Evolutionary conservation across 2,888 invertebrate species (phyloP).

Genomic region (Teleiodes luculella): DNA sequence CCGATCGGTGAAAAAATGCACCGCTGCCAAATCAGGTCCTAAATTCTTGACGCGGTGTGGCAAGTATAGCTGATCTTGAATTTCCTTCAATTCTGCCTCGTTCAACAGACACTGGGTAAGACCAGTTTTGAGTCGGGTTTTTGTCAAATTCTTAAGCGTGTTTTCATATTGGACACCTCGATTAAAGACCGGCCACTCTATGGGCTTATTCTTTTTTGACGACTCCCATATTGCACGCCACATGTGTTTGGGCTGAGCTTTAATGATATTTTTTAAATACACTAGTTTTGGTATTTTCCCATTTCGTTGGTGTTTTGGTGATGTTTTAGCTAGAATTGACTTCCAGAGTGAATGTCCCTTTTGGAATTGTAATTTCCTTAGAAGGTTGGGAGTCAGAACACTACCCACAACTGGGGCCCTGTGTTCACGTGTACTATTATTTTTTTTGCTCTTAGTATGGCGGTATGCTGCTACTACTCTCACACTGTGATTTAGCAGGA

Average conservation of each 20-base stretch:
- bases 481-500: no score
- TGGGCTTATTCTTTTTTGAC: no score
- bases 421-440: no score
- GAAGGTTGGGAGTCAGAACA: no score
- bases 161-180: neutral
- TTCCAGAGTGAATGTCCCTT: no score
- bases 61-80: conserved; percentile 79
- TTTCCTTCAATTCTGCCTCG: neutral
- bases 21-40: conserved; percentile 90
- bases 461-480: no score
- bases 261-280: neutral
- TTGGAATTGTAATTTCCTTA: no score
- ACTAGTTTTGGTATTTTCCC: no score
- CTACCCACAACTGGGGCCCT: no score
- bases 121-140: neutral
- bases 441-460: no score
- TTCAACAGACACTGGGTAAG: no score
- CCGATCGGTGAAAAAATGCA: conserved; percentile 89
- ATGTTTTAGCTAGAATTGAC: no score
- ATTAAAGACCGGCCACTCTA: neutral
- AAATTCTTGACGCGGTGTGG: conserved; percentile 79
- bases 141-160: neutral
- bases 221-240: neutral
- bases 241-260: neutral
- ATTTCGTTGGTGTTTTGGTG: neutral